Base-by-base conservation (phyloP, 2,888 invertebrate species). In the Nesidiocoris tenuis region DNA sequence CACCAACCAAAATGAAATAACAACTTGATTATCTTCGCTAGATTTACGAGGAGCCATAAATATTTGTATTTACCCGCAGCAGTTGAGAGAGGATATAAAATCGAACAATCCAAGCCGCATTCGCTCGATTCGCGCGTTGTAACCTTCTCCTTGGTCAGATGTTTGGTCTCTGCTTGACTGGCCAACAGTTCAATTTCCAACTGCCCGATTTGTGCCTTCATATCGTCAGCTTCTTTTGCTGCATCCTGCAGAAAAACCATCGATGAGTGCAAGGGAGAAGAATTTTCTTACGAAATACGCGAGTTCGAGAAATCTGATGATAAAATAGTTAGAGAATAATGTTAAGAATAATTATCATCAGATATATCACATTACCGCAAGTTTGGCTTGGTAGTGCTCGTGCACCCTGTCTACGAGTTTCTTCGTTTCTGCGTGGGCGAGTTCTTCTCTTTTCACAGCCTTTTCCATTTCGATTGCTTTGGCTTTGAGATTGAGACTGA, bases 391-490 rank as follows among this genome's bases (percentile, higher is more conserved):
- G 21, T 16, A 57, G 2, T 22, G 24, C 7, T 57, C n/a, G 17
- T 70, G 57, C 17, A 24, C 18, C 24, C 59, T 70, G n/a, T 17
- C 22, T 5, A 19, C 18, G n/a, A 59, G 59, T 19, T 70, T 70
- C 5, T 24, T 22, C 5, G 17, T 57, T 25, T 72, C 72, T 12
- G 17, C 25, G 19, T 23, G 19, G 1, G 21, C 2, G 1, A 18
- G 23, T 63, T 72, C 72, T 39, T 72, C 72, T 18, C 17, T 65
- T 63, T 54, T 72, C 72, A 61, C n/a, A 3, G 54, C 63, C 21
- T 72, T 72, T 54, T 72, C 72, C 9, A 61, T 54, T 18, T 61
- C 72, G 22, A 21, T 1, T 19, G 24, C 16, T 72, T 72, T 72
- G 1, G 61, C 72, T 61, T 61, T 72, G 1, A 72, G 63, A 9